Evolutionary conservation across 1,140 invertebrate genomes (phyloP), one percentile per base, ranked within the genome.

Genomic region (Cheumatopsyche charites): DNA sequence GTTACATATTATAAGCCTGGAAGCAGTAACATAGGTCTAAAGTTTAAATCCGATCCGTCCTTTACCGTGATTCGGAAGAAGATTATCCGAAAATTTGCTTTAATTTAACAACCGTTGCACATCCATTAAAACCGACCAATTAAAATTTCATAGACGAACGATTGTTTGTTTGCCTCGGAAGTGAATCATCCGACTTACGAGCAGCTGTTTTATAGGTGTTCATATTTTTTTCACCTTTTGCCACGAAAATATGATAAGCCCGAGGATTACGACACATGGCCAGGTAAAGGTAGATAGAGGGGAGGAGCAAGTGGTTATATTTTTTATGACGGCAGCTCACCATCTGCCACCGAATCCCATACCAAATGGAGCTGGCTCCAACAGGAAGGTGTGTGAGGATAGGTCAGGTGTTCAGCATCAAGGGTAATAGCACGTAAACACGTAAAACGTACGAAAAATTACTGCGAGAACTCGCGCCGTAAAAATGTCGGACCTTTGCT

Each of bases 201-300:
- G 29, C 62, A 65, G 62, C 29, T 65, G 62, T 6, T 36, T 65
- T 19, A 17, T 52, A 19, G 47, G n/a, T n/a, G n/a, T n/a, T n/a
- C 19, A 13, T 13, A 4, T 47, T 47, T 47, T 29, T 62, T 36
- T 9, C 29, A 36, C 9, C 29, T 36, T 62, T 62, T 62, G 19
- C 62, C 41, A 19, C n/a, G 12, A 65, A 65, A 43, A 65, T 65
- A 65, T 65, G 62, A 65, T 65, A 65, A 65, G 62, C 19, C 41
- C 62, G 13, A n/a, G n/a, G 62, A 62, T 62, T 62, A 62, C 23
- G 58, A 36, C 62, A 43, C 25, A 65, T 43, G 58, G 29, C 36
- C 62, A 65, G 62, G 62, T 65, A 65, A 4, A 26, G n/a, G 41
- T 4, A 26, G 25, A 15, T 9, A 7, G 36, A n/a, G 41, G n/a